phyloP scores from a whole-genome alignment of 64 coral and sea anemone species.

The Dendrophyllia cribrosa region DNA sequence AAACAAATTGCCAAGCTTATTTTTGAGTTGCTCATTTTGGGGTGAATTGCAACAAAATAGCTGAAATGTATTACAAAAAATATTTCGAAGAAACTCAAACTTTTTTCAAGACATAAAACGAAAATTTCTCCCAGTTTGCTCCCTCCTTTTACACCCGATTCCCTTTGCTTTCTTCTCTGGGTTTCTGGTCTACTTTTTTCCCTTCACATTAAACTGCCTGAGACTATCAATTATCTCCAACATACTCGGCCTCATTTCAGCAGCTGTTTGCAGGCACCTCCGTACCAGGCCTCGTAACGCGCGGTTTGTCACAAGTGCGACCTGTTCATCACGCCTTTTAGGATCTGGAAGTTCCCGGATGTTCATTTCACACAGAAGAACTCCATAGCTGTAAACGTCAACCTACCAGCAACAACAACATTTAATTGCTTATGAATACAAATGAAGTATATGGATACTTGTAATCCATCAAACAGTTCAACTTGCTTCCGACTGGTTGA shows the following conservation, averaged over 20 bases:
- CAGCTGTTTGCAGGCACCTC: neutral
- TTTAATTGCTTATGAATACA: too few relatives aligned
- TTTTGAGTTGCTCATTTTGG: too few relatives aligned
- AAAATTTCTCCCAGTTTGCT: too few relatives aligned
- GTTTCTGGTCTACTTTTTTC: too few relatives aligned
- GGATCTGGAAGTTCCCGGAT: neutral
- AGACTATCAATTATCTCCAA: neutral
- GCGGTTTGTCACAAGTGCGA: neutral
- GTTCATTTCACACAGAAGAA: constrained; percentile 30
- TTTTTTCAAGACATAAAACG: too few relatives aligned
- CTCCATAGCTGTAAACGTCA: constrained; percentile 11
- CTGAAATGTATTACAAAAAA: too few relatives aligned
- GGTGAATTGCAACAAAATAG: too few relatives aligned
- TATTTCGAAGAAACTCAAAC: too few relatives aligned
- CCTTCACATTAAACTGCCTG: neutral
- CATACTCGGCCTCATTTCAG: constrained; percentile 7
- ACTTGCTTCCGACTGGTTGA: too few relatives aligned
- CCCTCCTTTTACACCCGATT: too few relatives aligned
- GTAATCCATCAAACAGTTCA: neutral
- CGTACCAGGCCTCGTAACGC: neutral
- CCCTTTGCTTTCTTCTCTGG: too few relatives aligned
- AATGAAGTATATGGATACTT: neutral
- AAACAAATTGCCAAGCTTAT: too few relatives aligned
- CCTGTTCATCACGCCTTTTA: neutral
- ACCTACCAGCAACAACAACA: neutral